A percentile compares a stretch with the other conserved stretches of the same genome.
Conservation (phyloP, 2,797 vertebrate species). For the Bradypodion ventrale region DNA sequence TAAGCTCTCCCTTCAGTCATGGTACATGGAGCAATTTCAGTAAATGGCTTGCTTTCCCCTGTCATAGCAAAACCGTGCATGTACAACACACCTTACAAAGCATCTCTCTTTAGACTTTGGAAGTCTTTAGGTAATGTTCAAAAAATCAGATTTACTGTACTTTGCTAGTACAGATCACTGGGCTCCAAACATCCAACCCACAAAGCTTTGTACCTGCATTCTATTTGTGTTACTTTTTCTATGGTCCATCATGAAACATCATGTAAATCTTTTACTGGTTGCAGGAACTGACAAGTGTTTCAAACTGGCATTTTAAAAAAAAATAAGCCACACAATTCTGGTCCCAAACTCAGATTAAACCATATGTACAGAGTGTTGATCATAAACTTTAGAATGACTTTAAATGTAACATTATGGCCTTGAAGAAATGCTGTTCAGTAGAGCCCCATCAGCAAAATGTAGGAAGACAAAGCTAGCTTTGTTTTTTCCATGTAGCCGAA, state of each 20-base stretch:
- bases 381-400: not conserved
- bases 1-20: too few relatives aligned
- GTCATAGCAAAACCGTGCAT: not conserved
- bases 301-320: not conserved
- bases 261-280: not conserved
- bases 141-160: not conserved
- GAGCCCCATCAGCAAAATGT: constrained; percentile 29
- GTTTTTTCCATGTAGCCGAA: constrained; percentile 40
- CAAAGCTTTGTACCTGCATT: not conserved
- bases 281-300: not conserved
- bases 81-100: not conserved
- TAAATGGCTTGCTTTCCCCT: not conserved
- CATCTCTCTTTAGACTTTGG: not conserved
- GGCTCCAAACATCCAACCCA: not conserved
- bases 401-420: not conserved
- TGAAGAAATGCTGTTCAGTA: not conserved
- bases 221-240: not conserved
- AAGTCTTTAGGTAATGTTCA: not conserved
- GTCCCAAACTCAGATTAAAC: not conserved
- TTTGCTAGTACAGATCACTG: not conserved
- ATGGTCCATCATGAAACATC: not conserved
- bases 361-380: not conserved
- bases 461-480: constrained; percentile 55
- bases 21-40: not conserved
- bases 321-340: not conserved